Conservation (phyloP, 1,140 invertebrate genomes). For the Sycophila sp. region DNA sequence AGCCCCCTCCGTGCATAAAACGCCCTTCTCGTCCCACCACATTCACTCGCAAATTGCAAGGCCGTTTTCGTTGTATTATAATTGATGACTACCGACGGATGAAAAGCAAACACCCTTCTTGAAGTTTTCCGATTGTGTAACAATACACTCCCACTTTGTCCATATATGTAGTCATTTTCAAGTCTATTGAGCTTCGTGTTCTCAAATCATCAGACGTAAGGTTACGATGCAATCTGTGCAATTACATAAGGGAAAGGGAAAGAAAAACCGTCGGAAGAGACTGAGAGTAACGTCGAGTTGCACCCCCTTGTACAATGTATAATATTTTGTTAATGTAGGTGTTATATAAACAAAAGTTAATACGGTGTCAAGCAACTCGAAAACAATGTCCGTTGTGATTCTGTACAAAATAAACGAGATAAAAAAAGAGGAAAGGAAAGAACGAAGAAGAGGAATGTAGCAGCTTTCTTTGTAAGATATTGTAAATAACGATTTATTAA, state of each 20-base stretch:
- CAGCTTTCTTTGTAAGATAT: slow-evolving; percentile 66
- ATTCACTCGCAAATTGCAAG: slow-evolving; percentile 40
- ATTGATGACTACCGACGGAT: slow-evolving; percentile 31
- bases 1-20: slow-evolving; percentile 39
- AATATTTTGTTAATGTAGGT: slow-evolving; percentile 61
- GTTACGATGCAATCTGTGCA: slow-evolving; percentile 16
- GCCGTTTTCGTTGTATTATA: slow-evolving; percentile 41
- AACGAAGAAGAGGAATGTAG: slow-evolving; percentile 55
- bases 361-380: slow-evolving; percentile 49
- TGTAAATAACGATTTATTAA: slow-evolving; percentile 67
- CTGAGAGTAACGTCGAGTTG: slow-evolving; percentile 46
- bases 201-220: slow-evolving; percentile 2
- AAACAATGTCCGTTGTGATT: slow-evolving; percentile 49
- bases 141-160: neutral
- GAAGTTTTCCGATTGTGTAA: slow-evolving; percentile 7
- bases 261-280: slow-evolving; percentile 36
- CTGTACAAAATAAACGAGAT: slow-evolving; percentile 53
- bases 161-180: neutral
- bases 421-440: slow-evolving; percentile 49
- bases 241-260: slow-evolving; percentile 12
- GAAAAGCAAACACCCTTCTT: slow-evolving; percentile 8
- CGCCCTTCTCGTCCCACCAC: slow-evolving; percentile 37
- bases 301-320: slow-evolving; percentile 57
- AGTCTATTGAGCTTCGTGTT: neutral
- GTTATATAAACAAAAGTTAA: slow-evolving; percentile 53